Percentiles rank a stretch among this genome's conserved stretches.
Evolutionary conservation across 30 jellyfish, hydroid and myxozoan species (phyloP).

Genomic region (Hydractinia symbiolongicarpus): DNA sequence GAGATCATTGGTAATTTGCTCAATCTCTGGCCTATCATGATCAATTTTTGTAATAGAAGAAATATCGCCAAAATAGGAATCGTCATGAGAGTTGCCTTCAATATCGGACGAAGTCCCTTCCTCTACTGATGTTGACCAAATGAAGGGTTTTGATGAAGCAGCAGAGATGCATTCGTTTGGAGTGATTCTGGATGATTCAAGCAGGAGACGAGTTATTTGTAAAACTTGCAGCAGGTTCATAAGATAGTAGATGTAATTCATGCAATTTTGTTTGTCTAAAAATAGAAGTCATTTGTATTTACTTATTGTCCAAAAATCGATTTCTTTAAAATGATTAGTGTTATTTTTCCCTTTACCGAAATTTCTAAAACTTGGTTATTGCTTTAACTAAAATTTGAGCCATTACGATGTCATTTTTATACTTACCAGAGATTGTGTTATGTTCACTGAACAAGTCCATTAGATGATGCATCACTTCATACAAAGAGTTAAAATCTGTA

Average conservation of each 20-base stretch:
- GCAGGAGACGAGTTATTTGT: conserved; percentile 21
- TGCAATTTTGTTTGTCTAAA: not conserved
- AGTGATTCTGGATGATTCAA: conserved; percentile 27
- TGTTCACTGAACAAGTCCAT: no score
- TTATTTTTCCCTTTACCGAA: no score
- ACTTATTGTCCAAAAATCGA: not conserved
- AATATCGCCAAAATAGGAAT: conserved; percentile 19
- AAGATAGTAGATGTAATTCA: conserved; percentile 5
- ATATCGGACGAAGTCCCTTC: conserved; percentile 18
- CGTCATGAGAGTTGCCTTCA: conserved; percentile 23
- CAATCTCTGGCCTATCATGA: not conserved
- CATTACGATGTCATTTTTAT: no score
- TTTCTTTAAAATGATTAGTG: not conserved
- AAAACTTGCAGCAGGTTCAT: conserved; percentile 28
- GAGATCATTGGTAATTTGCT: not conserved
- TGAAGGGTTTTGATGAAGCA: conserved; percentile 16
- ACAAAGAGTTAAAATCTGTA: no score
- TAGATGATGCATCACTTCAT: no score
- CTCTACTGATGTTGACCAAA: conserved; percentile 20
- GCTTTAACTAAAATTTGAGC: no score
- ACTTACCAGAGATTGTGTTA: no score
- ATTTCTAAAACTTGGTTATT: no score
- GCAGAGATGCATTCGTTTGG: conserved; percentile 10
- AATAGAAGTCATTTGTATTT: not conserved
- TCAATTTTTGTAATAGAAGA: conserved; percentile 5